Base-by-base conservation (phyloP, 2,888 invertebrate species). In the Caenorhabditis sp. region DNA sequence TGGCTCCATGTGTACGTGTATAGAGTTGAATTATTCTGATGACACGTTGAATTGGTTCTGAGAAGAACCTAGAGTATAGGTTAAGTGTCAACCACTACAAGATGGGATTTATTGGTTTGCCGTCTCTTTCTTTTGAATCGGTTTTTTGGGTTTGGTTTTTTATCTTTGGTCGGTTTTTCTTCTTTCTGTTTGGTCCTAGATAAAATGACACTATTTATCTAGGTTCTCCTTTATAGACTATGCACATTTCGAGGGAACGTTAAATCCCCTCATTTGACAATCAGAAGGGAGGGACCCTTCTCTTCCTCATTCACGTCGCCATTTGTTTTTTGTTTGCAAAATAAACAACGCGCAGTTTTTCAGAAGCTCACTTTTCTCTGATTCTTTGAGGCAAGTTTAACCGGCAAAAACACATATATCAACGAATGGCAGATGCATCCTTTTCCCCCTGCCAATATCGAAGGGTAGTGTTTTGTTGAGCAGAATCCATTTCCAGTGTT, bases 401-500 rank as follows among this genome's bases (percentile, higher is more conserved):
- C 49, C 74, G 64, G 38, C 56, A 54, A 77, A 77, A 77, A 77
- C 77, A 69, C 76, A 76, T 76, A 69, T 77, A 77, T 77, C 77
- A 77, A 66, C 58, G 47, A 44, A 76, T 66, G 24, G 66, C 44
- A 44, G 66, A 66, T 66, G 58, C 58, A 64, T 35, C 35, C 24
- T 44, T 44, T 41, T 63, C n/a, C 51, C 35, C 22, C 35, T 56
- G 31, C 41, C 58, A 28, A 66, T 59, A n/a, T 68, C 49, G 41
- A 24, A 44, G 54, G 44, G 51, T 66, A 41, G 56, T 61, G 31
- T 49, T 31, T 73, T 66, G 66, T 75, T 49, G 58, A 51, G 68
- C 35, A 19, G 68, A 35, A 28, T 75, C 58, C 68, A 41, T 51
- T 19, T 59, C 68, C 38, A 75, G 44, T 68, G 47, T 49, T 72